These are phyloP conservation scores for Porites divaricata DNA, from an alignment of 92 coral and sea anemone species.

Conservation along the genomic window DNA sequence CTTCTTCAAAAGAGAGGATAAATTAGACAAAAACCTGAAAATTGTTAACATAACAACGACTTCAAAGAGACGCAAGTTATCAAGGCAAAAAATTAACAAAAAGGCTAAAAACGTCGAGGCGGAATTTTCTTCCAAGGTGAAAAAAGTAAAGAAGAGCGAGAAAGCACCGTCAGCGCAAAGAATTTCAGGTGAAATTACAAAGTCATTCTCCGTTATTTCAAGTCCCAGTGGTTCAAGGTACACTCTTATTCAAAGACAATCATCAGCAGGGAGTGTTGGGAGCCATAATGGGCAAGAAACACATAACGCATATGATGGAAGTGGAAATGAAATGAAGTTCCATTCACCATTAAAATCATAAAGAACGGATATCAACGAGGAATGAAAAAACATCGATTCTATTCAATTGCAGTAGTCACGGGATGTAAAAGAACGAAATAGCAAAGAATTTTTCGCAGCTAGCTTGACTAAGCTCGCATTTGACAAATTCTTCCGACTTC, in stretches of 20 bases:
- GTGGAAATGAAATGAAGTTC: too few species aligned
- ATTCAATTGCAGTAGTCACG: too few species aligned
- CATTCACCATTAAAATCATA: too few species aligned
- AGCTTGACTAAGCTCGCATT: too few species aligned
- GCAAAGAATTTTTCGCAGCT: too few species aligned
- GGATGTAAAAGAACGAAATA: too few species aligned
- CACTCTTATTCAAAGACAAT: conserved; percentile 14
- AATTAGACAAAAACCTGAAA: not conserved
- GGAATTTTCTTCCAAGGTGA: not conserved
- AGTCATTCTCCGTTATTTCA: conserved; percentile 7
- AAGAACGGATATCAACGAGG: too few species aligned
- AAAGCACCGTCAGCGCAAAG: not conserved
- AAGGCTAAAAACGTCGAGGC: not conserved
- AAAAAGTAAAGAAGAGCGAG: not conserved
- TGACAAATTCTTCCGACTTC: too few species aligned
- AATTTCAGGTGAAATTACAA: conserved; percentile 13
- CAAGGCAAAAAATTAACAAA: conserved; percentile 5
- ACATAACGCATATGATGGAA: not conserved
- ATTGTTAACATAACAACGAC: not conserved
- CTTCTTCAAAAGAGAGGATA: not conserved
- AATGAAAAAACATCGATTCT: too few species aligned
- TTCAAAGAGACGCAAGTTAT: not conserved
- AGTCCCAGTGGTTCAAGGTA: conserved; percentile 25
- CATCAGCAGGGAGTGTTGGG: not conserved
- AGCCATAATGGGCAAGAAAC: not conserved